Base-by-base conservation (phyloP, 2,888 invertebrate species). In the Cylindroiulus punctatus region DNA sequence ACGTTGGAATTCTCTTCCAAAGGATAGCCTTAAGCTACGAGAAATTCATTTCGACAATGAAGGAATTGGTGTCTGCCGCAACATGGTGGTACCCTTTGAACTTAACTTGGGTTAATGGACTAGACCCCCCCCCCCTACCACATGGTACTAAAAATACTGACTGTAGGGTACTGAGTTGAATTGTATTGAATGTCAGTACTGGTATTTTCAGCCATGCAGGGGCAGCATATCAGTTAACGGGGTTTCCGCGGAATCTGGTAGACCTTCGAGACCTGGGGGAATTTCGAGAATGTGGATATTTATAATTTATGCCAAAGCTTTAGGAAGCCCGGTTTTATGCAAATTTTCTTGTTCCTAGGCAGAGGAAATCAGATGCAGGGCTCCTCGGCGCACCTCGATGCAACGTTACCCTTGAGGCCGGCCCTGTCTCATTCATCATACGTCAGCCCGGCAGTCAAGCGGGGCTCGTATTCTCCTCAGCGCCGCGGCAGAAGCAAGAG, bases 401-500 rank as follows among this genome's bases (percentile, higher is more conserved):
- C 32, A 0, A 84, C 85, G 22, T 26, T 85, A 5, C n/a, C 26
- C 8, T 12, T 22, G n/a, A 30, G 17, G 40, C 22, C 32, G 8
- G 40, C n/a, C n/a, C 12, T 30, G 36, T 19, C 8, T 52, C 84
- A 52, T 47, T 47, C 32, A 19, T 12, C 42, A n/a, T 17, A 14
- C 8, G 22, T 5, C n/a, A 7, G 26, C 85, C 22, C 82, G 19
- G 36, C 85, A 10, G 36, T 36, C 22, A 76, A 36, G 40, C 76
- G 4, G 10, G 19, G 12, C 19, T 3, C 85, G n/a, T 10, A 10
- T 22, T 40, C 85, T 1, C 81, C 76, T 7, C 19, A 19, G 22
- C 14, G 76, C 12, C 85, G 85, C 32, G 4, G 17, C 0, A 22
- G 85, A 57, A 81, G 36, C 65, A 57, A 36, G 17, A 85, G 85